Base-by-base conservation (phyloP, 2,888 invertebrate genomes). In the Ernsta delagoae region DNA sequence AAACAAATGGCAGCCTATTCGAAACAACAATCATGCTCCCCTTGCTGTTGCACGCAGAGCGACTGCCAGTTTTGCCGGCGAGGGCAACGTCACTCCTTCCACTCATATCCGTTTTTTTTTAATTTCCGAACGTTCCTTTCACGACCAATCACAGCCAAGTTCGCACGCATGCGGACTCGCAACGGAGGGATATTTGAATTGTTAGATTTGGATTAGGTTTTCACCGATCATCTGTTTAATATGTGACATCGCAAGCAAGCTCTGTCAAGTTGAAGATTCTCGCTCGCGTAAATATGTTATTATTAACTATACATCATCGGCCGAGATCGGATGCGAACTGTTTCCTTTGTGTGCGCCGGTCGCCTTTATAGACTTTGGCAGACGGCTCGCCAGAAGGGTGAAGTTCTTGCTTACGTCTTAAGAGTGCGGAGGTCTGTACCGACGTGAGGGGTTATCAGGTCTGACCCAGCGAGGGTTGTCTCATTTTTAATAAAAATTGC, bases 21-120 rank as follows among this genome's bases (percentile, higher is more conserved):
- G 98, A 98, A 71, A 98, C 98, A 77, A 98, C 98, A 81, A 98
- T 97, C 95, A 98, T 96, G 83, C 96, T 97, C 77, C 96, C 96
- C 79, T 95, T 95, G 82, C 94, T 94, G 78, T 24, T 93, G 81
- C 93, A 93, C 84, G 85, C 77, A n/a, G 86, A 76, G 72, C 92
- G 90, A 87, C 87, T 86, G 61, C 34, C 68, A 39, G 24, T 56
- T 57, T 24, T 12, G 48, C 31, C 62, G 39, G 41, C 48, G n/a
- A 45, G 24, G 82, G 77, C 83, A 83, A 83, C 77, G 72, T 78
- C 78, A 72, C 77, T 80, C 71, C 75, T 79, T 78, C 77, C 88
- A 88, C 87, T 91, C 93, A 92, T 92, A 78, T 85, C 87, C 74
- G 78, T 74, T 75, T 76, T 75, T 80, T 81, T 80, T 79, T 79